Percentiles rank a stretch among this genome's conserved stretches.
Conservation (phyloP, 2,113 vertebrate species). For the Xiphophorus hellerii region DNA sequence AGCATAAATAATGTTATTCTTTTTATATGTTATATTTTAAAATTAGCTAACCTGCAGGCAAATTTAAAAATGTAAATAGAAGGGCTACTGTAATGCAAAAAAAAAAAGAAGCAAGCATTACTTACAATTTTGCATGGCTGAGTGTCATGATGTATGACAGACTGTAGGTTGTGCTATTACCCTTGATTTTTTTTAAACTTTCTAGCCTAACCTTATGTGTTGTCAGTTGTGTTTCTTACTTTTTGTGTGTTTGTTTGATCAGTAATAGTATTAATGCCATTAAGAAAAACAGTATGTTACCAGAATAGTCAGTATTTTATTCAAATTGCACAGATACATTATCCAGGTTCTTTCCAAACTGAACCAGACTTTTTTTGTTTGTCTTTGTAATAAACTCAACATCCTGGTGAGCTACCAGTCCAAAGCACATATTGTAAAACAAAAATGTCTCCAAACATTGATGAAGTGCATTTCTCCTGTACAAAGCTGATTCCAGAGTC, state of each 20-base stretch:
- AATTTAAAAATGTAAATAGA: not conserved
- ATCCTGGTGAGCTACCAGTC: not conserved
- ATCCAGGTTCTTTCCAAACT: not conserved
- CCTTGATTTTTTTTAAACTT: not conserved
- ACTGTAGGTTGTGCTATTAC: conserved; percentile 60
- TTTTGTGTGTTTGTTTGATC: not conserved
- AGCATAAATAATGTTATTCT: not conserved
- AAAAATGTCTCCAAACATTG: not conserved
- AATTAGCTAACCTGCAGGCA: not conserved
- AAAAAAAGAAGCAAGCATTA: not conserved
- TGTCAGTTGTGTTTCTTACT: not conserved
- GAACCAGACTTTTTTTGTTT: not conserved
- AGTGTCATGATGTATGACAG: conserved; percentile 17
- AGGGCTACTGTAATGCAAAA: not conserved
- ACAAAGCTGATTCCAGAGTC: not conserved
- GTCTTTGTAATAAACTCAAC: not conserved
- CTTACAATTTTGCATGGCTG: not conserved
- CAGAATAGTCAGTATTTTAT: not conserved
- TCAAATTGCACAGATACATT: not conserved
- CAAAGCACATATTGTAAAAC: not conserved
- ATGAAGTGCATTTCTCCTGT: not conserved
- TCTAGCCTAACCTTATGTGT: not conserved
- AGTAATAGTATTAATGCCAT: not conserved
- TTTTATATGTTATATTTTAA: not conserved
- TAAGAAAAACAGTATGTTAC: not conserved